Conservation (phyloP, 2,888 invertebrate genomes). For the Caenorhabditis sulstoni region DNA sequence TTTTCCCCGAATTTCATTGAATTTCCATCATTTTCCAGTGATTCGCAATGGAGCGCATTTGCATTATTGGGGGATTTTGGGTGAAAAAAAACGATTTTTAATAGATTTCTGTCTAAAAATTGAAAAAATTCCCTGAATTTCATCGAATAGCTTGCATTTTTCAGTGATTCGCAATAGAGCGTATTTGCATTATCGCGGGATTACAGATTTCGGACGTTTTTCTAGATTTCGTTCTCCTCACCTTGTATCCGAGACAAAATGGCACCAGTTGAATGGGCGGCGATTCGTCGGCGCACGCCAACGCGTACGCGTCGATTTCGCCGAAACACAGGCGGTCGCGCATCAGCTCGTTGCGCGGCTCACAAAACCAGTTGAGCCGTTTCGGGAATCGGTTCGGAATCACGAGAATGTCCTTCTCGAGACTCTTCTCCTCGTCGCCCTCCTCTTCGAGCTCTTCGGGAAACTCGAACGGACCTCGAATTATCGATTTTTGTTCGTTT, state of each 20-base stretch:
- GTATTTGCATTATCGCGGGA: too few species aligned
- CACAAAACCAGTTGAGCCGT: constrained; percentile 68
- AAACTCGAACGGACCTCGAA: constrained; percentile 53
- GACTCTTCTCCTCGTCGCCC: constrained; percentile 55
- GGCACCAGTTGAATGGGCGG: constrained; percentile 73
- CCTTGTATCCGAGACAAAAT: constrained; percentile 72
- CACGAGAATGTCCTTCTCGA: constrained; percentile 67
- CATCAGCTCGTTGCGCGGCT: constrained; percentile 66
- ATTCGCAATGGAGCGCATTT: too few species aligned
- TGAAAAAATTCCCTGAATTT: too few species aligned
- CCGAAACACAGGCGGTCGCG: constrained; percentile 72
- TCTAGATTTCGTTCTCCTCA: constrained; percentile 11
- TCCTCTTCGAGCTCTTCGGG: constrained; percentile 55
- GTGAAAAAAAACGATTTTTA: too few species aligned
- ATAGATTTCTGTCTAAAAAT: too few species aligned
- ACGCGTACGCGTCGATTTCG: constrained; percentile 69
- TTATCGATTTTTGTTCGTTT: neutral
- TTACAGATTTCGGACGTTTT: too few species aligned
- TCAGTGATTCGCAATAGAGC: too few species aligned
- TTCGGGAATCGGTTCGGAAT: constrained; percentile 69
- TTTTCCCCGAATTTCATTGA: neutral
- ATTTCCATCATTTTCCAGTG: too few species aligned
- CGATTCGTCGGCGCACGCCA: constrained; percentile 72
- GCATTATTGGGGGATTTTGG: neutral
- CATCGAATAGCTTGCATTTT: too few species aligned